Evolutionary conservation across 2,113 vertebrate genomes (phyloP).

Genomic region (Labrus mixtus): DNA sequence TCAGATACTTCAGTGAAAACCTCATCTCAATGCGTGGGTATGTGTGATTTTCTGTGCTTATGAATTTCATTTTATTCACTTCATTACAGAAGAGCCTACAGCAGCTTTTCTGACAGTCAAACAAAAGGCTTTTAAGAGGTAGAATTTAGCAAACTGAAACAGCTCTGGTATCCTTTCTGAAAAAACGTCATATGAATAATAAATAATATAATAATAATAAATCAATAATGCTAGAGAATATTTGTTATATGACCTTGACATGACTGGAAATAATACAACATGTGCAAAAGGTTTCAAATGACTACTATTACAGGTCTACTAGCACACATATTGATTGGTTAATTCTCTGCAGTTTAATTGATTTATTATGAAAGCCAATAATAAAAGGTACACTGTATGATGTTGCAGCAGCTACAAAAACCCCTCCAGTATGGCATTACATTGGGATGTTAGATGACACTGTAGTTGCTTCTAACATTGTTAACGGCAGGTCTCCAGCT

Average conservation of each 20-base stretch:
- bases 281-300: not conserved
- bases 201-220: too few relatives aligned
- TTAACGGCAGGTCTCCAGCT: slow-evolving; percentile 25
- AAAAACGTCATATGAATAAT: not conserved
- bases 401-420: not conserved
- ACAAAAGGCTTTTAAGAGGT: not conserved
- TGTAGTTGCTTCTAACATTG: slow-evolving; percentile 28
- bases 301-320: not conserved
- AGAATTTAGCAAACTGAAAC: not conserved
- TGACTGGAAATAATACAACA: not conserved
- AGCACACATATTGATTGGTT: not conserved
- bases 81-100: not conserved
- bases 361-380: not conserved
- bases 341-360: not conserved
- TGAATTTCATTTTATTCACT: not conserved
- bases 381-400: slow-evolving; percentile 6
- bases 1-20: not conserved
- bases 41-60: slow-evolving; percentile 6
- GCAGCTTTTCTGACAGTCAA: not conserved
- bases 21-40: not conserved
- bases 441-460: slow-evolving; percentile 19
- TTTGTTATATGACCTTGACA: not conserved
- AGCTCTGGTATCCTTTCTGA: not conserved
- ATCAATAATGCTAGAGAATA: not conserved
- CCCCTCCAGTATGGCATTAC: not conserved